Evolutionary conservation across 2,113 vertebrate species (phyloP).

Genomic region (Oxyruncus cristatus): DNA sequence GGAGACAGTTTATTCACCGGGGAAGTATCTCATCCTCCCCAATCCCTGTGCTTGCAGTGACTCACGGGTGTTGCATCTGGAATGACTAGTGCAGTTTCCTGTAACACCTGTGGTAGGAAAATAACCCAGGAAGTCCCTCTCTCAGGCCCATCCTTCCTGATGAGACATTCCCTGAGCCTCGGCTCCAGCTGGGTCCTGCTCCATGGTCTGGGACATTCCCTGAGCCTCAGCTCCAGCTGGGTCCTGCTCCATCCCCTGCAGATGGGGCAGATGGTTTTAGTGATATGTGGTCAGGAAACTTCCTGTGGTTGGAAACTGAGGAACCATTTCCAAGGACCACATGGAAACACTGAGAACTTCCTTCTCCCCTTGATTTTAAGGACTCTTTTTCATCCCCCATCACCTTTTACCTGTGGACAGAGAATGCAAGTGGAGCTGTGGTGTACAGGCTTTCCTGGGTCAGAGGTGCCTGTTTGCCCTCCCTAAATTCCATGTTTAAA

Average conservation of each 20-base stretch:
- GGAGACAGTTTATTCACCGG: background rate
- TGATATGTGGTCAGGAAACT: background rate
- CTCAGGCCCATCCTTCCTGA: fast-evolving
- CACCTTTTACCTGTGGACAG: fast-evolving
- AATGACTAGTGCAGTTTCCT: slow-evolving; percentile 14
- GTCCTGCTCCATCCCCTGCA: background rate
- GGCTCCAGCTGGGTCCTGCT: background rate
- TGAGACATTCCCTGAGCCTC: background rate
- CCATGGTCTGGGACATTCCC: background rate
- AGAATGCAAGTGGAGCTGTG: background rate
- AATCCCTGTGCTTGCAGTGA: background rate
- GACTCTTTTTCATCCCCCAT: fast-evolving
- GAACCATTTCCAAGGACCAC: background rate
- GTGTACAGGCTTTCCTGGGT: background rate
- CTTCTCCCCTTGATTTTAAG: background rate
- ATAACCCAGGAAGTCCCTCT: background rate
- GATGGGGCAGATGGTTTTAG: background rate
- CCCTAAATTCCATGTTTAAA: background rate
- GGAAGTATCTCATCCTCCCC: background rate
- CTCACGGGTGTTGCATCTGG: background rate
- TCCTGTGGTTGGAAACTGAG: background rate
- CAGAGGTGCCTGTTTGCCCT: background rate
- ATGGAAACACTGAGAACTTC: background rate
- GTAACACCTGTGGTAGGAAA: background rate
- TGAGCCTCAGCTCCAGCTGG: background rate